A percentile compares a stretch with the other conserved stretches of the same genome.
These are phyloP conservation scores for Erpobdella octoculata DNA, from an alignment of 2,888 invertebrate genomes.

Conservation along the genomic window DNA sequence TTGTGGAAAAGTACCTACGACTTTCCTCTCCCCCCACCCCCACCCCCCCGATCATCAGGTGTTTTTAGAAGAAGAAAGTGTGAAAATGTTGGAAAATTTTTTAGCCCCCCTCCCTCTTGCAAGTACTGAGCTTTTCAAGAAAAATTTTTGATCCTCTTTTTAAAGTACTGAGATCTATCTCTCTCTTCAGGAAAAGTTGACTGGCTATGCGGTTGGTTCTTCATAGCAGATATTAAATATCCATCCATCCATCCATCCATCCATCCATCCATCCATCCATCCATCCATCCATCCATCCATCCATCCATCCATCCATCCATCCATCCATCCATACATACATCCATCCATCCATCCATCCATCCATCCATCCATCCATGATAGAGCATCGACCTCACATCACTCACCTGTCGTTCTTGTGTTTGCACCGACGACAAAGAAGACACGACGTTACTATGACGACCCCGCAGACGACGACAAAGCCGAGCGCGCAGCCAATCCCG, in stretches of 20 bases:
- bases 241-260: background rate
- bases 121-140: too few relatives aligned
- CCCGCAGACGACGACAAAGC: slow-evolving; percentile 18
- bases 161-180: too few relatives aligned
- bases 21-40: background rate
- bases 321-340: too few relatives aligned
- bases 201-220: too few relatives aligned
- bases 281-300: background rate
- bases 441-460: slow-evolving; percentile 15
- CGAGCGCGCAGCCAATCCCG: slow-evolving; percentile 22
- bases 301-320: background rate
- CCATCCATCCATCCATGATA: background rate
- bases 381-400: too few relatives aligned
- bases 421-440: background rate
- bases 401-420: slow-evolving; percentile 1
- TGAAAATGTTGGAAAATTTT: too few relatives aligned
- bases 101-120: too few relatives aligned
- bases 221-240: too few relatives aligned
- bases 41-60: background rate
- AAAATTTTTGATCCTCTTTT: too few relatives aligned
- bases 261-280: background rate
- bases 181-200: too few relatives aligned
- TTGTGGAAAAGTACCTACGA: too few relatives aligned
- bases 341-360: background rate
- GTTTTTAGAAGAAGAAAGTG: too few relatives aligned